Base-by-base conservation (phyloP, 1,140 invertebrate species). In the Caerostris extrusa region DNA sequence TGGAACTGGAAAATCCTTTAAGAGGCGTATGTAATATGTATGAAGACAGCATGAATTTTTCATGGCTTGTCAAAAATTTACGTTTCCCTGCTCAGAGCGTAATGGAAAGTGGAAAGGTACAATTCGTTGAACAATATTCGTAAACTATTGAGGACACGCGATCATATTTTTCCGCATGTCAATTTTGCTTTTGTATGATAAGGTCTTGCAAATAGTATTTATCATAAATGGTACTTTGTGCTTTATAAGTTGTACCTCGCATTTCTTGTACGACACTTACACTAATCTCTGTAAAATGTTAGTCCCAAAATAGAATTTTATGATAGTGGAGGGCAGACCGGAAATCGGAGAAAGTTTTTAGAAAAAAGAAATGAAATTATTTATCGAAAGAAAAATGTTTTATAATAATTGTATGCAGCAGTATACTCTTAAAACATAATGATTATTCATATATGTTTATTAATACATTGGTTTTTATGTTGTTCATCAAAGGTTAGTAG, bases 1-100 rank as follows among this genome's bases (percentile, higher is more conserved):
- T n/a, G 56, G 58, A 81, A 50, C 60, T 58, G 60, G 34, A 64
- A 92, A 64, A 85, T 55, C 77, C 56, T 77, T 61, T 82, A 91
- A 82, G 90, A 82, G 57, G 58, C n/a, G 90, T 56, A 92, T 92
- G 90, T 57, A 92, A 92, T 92, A 92, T 92, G 90, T 85, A 92
- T 92, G 90, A 92, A 85, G 90, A 61, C 64, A 19, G 55, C 90
- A 92, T 92, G 90, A 92, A 92, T 92, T 64, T 92, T 92, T 92
- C 90, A 92, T 92, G 50, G 77, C 50, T 64, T 92, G 90, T 85
- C 90, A 92, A 92, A 92, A 92, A 81, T 67, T 83, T 69, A 19
- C 14, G 17, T 19, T 90, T 19, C 61, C 56, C 67, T 82, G 69
- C 67, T 92, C 57, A 12, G 14, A 67, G 53, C 17, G 81, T 34